Conservation (phyloP, 2,888 invertebrate species). For the Coenonympha glycerion region DNA sequence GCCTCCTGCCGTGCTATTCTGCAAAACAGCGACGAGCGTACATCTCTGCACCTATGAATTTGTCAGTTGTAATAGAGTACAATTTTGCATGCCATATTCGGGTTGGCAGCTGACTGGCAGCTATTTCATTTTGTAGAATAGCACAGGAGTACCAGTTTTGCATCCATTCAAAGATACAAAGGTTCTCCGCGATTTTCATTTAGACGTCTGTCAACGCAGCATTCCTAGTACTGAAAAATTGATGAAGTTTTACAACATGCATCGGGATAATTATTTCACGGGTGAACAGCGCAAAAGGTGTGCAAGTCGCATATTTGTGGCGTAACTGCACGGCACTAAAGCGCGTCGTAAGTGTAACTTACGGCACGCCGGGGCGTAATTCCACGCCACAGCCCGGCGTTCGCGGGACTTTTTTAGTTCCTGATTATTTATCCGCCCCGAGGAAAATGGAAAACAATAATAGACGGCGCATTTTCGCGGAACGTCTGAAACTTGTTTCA, state of each 20-base stretch:
- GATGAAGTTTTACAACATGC: background rate
- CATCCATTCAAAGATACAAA: too few relatives aligned
- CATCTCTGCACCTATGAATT: too few relatives aligned
- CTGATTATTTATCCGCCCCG: slow-evolving; percentile 23
- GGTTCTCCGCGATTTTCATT: too few relatives aligned
- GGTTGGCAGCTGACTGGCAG: too few relatives aligned
- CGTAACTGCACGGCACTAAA: slow-evolving; percentile 28
- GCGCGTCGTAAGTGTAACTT: slow-evolving; percentile 34
- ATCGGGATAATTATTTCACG: background rate
- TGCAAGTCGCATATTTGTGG: slow-evolving; percentile 19
- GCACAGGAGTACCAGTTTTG: too few relatives aligned
- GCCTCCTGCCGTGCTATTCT: too few relatives aligned
- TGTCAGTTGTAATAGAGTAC: too few relatives aligned
- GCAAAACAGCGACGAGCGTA: too few relatives aligned
- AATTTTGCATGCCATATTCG: too few relatives aligned
- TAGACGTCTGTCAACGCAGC: too few relatives aligned
- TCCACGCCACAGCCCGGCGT: slow-evolving; percentile 17
- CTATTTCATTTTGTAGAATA: too few relatives aligned
- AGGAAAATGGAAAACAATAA: slow-evolving; percentile 20
- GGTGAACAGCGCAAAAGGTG: slow-evolving; percentile 4
- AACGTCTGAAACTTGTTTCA: background rate
- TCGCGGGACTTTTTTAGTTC: slow-evolving; percentile 21
- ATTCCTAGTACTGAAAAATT: too few relatives aligned
- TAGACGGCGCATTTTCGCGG: background rate
- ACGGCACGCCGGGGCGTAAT: slow-evolving; percentile 35